phyloP scores from a whole-genome alignment of 2,888 invertebrate genomes.

The Erannis defoliaria region DNA sequence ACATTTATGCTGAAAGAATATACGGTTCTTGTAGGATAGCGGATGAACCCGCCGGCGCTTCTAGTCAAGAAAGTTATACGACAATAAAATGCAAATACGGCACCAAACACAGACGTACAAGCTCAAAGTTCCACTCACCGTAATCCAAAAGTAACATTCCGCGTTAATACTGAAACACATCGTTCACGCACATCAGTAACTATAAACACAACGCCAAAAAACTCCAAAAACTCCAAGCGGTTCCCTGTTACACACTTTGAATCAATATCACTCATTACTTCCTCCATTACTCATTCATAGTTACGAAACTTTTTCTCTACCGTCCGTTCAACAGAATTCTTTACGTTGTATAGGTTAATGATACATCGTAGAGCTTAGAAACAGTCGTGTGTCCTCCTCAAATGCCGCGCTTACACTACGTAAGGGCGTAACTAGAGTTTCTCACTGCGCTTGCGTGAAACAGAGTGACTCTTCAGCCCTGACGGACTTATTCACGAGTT shows the following conservation, averaged over 20 bases:
- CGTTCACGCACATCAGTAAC: slow-evolving; percentile 62
- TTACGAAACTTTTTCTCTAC: slow-evolving; percentile 62
- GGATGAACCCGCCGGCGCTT: too few relatives aligned
- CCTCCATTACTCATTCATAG: slow-evolving; percentile 60
- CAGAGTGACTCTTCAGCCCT: slow-evolving; percentile 79
- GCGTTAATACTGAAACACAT: slow-evolving; percentile 70
- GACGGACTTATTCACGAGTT: slow-evolving; percentile 83
- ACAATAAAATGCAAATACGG: background rate
- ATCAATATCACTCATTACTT: slow-evolving; percentile 45
- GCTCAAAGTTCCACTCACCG: slow-evolving; percentile 63
- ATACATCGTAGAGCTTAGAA: slow-evolving; percentile 55
- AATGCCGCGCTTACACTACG: slow-evolving; percentile 73
- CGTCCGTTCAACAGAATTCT: slow-evolving; percentile 56
- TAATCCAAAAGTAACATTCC: slow-evolving; percentile 68
- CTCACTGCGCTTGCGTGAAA: slow-evolving; percentile 78
- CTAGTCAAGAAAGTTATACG: background rate
- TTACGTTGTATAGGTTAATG: slow-evolving; percentile 60
- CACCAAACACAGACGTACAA: slow-evolving; percentile 3
- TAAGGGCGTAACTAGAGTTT: slow-evolving; percentile 73
- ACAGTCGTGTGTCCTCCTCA: slow-evolving; percentile 63
- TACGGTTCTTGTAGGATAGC: background rate
- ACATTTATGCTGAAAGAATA: too few relatives aligned
- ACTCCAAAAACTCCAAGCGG: slow-evolving; percentile 51
- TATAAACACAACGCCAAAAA: slow-evolving; percentile 55
- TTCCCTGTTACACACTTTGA: slow-evolving; percentile 45